Evolutionary conservation across 2,797 vertebrate species (phyloP), one percentile per base, ranked within the genome.

Genomic region (Darevskia mixta): DNA sequence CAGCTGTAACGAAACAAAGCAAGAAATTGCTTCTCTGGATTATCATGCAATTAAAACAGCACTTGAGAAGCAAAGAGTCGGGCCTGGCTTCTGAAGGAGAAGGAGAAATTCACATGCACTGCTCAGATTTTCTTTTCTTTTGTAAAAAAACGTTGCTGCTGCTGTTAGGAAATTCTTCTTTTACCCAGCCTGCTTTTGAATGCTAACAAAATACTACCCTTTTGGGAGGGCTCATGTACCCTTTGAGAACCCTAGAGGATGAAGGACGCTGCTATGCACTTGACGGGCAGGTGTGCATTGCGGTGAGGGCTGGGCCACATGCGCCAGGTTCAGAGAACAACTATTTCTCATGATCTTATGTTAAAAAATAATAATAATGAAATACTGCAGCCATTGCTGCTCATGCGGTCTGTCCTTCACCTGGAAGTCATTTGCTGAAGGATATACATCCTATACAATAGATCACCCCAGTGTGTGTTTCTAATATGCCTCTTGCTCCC

Each of bases 381-480:
- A 45, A 80, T 86, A 13, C 73, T 91, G 92, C 81, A 6, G 2
- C 85, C 90, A 3, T 88, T 88, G 94, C 80, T 93, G 10, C 92
- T 89, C 89, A 82, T 7, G 83, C 88, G 85, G 80, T 88, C 67
- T 88, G 79, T 71, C 91, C 89, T 55, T 55, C 49, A 55, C 49
- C 95, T 97, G 97, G 96, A 97, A 97, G 82, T 83, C 86, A 95
- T 96, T 95, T 93, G 84, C 91, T 84, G 86, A 91, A 90, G 77
- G 64, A 45, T 5, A 2, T 83, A 72, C 87, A 86, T 93, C 91
- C 91, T 93, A 69, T 86, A 77, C 92, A 95, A 95, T 88, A 95
- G 93, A 96, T 96, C 87, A 67, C 93, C 90, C 5, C 94, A 96
- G 95, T 32, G 71, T 92, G 91, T 94, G 93, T 90, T 94, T 94